Evolutionary conservation across 2,888 invertebrate genomes (phyloP), one percentile per base, ranked within the genome.

Genomic region (Spodoptera picta): DNA sequence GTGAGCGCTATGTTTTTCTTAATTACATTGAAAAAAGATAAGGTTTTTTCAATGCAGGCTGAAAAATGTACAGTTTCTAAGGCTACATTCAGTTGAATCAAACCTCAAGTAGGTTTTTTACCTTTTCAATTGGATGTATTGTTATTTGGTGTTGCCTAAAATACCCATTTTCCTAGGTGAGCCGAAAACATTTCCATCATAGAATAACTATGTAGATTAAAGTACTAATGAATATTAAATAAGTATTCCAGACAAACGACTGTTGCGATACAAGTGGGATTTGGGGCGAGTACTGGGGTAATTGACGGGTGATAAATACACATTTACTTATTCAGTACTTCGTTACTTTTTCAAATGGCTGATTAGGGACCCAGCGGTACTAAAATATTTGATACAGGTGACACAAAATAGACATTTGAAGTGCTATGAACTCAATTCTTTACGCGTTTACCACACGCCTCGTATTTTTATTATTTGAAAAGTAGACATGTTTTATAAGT

Each of bases 271-370:
- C 12, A 48, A n/a, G n/a, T 51, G 43, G 36, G 44, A 43, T 68
- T 47, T 27, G 23, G 48, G 47, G 68, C 48, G 41, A 59, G 10
- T 23, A 19, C 23, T 23, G n/a, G 42, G 11, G 23, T n/a, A 62
- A 41, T 53, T 46, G 49, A 50, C 49, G 49, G 42, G 24, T 46
- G 14, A 45, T 66, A 66, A 45, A 53, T 45, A 46, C 46, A 43
- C 36, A 61, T 62, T 19, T 19, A 27, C 5, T 65, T 53, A 43
- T 31, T 53, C 19, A 6, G 36, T 36, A 24, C n/a, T 36, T 63
- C 36, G 45, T 62, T 53, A 66, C 10, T 31, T 53, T 54, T 53
- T 54, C 24, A 54, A 69, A 66, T 69, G 42, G 36, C 42, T 63
- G 45, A 43, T 62, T 61, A 50, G 42, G 55, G 69, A 9, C 24